Conservation (phyloP, 2,888 invertebrate genomes). For the Polietes domitor region DNA sequence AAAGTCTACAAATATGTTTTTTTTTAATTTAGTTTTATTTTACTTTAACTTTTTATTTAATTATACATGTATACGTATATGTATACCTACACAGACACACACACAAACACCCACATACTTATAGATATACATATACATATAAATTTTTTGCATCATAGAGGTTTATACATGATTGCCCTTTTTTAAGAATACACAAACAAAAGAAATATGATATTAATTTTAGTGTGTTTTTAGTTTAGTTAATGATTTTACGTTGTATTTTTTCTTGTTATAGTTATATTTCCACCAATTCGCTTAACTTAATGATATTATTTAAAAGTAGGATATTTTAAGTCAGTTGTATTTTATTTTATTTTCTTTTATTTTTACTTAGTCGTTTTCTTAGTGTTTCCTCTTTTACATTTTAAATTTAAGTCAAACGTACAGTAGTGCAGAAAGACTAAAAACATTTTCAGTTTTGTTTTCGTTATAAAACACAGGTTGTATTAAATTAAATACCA, state of each 20-base stretch:
- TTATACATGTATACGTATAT: conserved; percentile 39
- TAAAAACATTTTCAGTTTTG: conserved; percentile 55
- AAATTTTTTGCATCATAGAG: conserved; percentile 30
- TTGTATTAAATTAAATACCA: conserved; percentile 63
- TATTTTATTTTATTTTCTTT: conserved; percentile 39
- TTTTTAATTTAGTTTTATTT: conserved; percentile 38
- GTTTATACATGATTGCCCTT: conserved; percentile 32
- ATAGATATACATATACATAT: neutral
- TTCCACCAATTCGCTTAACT: conserved; percentile 62
- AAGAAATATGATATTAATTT: conserved; percentile 43
- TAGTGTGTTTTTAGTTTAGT: conserved; percentile 51
- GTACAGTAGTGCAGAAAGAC: conserved; percentile 62
- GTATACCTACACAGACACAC: conserved; percentile 30
- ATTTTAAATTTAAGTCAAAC: conserved; percentile 49
- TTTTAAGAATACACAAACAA: conserved; percentile 48
- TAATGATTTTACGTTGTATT: conserved; percentile 47
- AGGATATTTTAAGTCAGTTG: conserved; percentile 57
- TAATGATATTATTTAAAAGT: conserved; percentile 60
- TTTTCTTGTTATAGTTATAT: conserved; percentile 58
- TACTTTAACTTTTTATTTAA: conserved; percentile 29
- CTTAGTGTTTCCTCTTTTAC: conserved; percentile 22
- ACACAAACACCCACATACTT: conserved; percentile 21
- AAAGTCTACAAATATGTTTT: conserved; percentile 48
- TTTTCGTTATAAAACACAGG: conserved; percentile 53
- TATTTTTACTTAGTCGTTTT: conserved; percentile 42